Percentiles rank a stretch among this genome's conserved stretches.
Evolutionary conservation across 2,888 invertebrate species (phyloP).

Genomic region (Drosophila paucipuncta): DNA sequence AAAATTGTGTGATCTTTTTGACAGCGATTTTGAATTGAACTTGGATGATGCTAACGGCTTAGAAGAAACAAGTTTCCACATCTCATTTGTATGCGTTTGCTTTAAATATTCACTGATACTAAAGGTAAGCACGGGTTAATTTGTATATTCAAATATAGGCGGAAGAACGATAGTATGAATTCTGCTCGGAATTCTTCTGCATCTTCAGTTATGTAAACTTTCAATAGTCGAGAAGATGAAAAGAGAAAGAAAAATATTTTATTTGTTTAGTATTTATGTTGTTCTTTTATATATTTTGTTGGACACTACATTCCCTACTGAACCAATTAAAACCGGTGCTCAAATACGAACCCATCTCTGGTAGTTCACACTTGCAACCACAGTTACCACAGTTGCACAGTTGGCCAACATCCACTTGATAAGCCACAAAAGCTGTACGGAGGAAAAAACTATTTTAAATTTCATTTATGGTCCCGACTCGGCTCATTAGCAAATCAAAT

Average conservation of each 20-base stretch:
- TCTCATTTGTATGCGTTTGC: not conserved
- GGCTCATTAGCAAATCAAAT: conserved; percentile 78
- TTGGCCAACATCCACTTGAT: conserved; percentile 63
- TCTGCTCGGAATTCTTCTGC: not conserved
- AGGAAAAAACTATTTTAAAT: conserved; percentile 69
- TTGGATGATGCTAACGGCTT: not conserved
- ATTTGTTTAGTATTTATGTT: conserved; percentile 23
- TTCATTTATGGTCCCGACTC: conserved; percentile 62
- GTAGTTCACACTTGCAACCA: conserved; percentile 57
- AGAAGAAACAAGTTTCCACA: not conserved
- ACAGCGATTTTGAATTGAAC: not conserved
- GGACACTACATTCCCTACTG: conserved; percentile 28
- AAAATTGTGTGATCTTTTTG: conserved; percentile 2
- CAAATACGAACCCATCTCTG: conserved; percentile 59
- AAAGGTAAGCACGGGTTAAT: not conserved
- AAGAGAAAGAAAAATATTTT: not conserved
- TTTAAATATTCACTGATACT: not conserved
- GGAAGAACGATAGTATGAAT: not conserved
- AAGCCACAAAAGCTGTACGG: conserved; percentile 54
- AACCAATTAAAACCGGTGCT: conserved; percentile 63
- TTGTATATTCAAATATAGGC: not conserved
- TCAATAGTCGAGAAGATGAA: not conserved
- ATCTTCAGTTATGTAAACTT: not conserved
- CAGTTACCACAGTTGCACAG: conserved; percentile 54
- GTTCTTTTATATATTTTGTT: conserved; percentile 23